Evolutionary conservation across 2,888 invertebrate genomes (phyloP).

Genomic region (Melanostoma mellinum): DNA sequence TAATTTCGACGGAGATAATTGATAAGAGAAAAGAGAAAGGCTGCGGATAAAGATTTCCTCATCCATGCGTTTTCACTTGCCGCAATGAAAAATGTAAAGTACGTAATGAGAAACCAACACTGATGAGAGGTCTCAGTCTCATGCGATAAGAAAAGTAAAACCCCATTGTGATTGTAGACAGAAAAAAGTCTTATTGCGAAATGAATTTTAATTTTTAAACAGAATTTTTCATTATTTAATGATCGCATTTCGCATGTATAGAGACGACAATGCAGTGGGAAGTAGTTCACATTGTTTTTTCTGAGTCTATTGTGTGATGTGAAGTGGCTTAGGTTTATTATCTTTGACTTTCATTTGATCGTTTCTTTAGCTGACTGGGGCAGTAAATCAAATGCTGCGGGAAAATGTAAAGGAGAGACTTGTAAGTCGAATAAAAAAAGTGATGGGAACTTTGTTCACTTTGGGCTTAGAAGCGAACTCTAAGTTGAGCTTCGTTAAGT

Average conservation of each 20-base stretch:
- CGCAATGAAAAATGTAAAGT: background rate
- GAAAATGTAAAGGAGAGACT: background rate
- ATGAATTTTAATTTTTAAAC: background rate
- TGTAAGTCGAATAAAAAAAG: too few relatives aligned
- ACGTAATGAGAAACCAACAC: background rate
- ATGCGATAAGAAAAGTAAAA: too few relatives aligned
- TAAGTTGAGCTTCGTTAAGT: too few relatives aligned
- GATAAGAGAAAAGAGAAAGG: constrained; percentile 23
- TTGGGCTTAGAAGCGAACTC: too few relatives aligned
- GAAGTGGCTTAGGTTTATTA: constrained; percentile 41
- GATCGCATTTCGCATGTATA: background rate
- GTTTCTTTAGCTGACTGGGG: constrained; percentile 48
- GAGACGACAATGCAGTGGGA: background rate
- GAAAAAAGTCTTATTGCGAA: background rate
- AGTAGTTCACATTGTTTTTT: background rate
- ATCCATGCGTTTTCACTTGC: background rate
- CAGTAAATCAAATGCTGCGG: constrained; percentile 49
- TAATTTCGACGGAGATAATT: constrained; percentile 11
- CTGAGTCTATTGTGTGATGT: constrained; percentile 15
- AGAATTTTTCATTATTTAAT: background rate
- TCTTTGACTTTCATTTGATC: constrained; percentile 9
- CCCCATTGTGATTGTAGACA: background rate
- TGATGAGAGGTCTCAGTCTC: too few relatives aligned
- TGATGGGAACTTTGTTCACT: too few relatives aligned
- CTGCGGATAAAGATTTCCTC: constrained; percentile 6